These are phyloP conservation scores for Orchestia grillus DNA, from an alignment of 1,140 invertebrate genomes.

Conservation along the genomic window DNA sequence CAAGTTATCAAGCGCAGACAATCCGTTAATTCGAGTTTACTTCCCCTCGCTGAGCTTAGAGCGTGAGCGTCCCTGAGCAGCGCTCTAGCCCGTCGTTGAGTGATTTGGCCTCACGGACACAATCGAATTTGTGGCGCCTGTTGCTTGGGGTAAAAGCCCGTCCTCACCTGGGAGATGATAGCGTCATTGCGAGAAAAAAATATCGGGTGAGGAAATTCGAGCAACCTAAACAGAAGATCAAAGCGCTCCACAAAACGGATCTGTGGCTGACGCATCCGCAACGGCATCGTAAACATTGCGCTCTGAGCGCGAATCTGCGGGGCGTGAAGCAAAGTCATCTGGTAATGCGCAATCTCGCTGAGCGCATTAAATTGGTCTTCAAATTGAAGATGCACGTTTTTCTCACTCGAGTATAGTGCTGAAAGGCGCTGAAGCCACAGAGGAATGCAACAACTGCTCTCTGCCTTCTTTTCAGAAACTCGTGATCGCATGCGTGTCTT, in stretches of 20 bases:
- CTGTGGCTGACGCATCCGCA: constrained; percentile 29
- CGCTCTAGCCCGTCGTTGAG: background rate
- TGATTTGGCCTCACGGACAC: background rate
- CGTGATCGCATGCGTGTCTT: constrained; percentile 2
- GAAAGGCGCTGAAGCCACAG: constrained; percentile 14
- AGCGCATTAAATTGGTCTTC: constrained; percentile 52
- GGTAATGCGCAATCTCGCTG: constrained; percentile 52
- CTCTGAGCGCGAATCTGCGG: background rate
- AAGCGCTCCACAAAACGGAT: constrained; percentile 44
- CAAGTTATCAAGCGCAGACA: background rate
- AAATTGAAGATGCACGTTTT: constrained; percentile 47
- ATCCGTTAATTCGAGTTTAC: background rate
- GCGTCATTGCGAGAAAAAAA: constrained; percentile 29
- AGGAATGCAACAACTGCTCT: constrained; percentile 1
- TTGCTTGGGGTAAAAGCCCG: constrained; percentile 28
- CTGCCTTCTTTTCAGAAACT: constrained; percentile 7
- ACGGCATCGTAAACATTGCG: constrained; percentile 44
- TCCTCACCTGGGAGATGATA: constrained; percentile 30
- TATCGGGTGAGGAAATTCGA: constrained; percentile 21
- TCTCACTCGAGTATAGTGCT: constrained; percentile 28
- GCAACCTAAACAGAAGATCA: constrained; percentile 46
- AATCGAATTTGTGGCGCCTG: constrained; percentile 23
- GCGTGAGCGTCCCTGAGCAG: background rate
- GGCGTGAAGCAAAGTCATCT: constrained; percentile 41
- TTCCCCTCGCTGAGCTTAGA: background rate